Conservation (phyloP, 92 coral and sea anemone genomes). For the Heteractis magnifica region DNA sequence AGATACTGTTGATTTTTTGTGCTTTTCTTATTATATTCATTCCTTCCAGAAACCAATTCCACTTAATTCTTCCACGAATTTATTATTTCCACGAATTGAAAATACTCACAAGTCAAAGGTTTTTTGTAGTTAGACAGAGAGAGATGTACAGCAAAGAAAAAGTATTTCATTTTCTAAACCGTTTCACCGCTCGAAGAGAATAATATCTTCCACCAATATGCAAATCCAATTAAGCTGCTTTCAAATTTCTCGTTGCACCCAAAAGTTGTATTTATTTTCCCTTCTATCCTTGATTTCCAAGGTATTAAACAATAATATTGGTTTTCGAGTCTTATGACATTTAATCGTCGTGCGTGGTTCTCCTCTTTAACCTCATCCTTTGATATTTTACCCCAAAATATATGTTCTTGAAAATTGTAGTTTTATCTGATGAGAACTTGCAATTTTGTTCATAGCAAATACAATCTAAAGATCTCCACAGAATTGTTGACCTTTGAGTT, state of each 20-base stretch:
- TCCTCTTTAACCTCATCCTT: neutral
- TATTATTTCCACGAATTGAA: neutral
- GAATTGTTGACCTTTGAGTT: neutral
- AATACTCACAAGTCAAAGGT: neutral
- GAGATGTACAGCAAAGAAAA: neutral
- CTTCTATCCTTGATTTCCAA: neutral
- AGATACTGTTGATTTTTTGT: neutral
- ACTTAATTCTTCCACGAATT: neutral
- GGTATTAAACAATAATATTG: neutral
- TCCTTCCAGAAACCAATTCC: neutral
- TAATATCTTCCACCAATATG: neutral
- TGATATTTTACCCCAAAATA: slow-evolving; percentile 2
- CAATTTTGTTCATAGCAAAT: neutral
- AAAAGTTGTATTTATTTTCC: neutral
- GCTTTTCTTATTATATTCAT: neutral
- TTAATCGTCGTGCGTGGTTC: neutral
- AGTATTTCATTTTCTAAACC: neutral
- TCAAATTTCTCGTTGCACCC: neutral
- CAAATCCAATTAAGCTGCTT: neutral
- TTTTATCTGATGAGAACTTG: neutral
- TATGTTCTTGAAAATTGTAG: neutral
- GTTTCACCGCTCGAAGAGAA: neutral
- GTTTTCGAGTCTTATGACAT: neutral
- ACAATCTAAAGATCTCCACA: neutral
- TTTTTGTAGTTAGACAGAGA: neutral